Conservation (phyloP, 2,113 vertebrate species). For the Elanus axillaris region DNA sequence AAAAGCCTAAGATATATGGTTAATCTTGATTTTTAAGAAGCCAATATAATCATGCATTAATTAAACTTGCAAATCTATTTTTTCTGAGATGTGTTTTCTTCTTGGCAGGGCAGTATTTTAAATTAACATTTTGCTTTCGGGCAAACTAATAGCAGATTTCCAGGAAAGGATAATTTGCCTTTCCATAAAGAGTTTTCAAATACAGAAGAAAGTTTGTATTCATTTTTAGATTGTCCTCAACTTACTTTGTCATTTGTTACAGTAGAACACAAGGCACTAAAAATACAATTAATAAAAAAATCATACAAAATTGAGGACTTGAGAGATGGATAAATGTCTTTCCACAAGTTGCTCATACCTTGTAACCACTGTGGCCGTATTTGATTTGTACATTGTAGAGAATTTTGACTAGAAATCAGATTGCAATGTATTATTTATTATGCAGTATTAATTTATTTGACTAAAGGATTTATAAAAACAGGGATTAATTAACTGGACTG, state of each 20-base stretch:
- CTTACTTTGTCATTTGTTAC: neutral
- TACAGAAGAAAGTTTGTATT: neutral
- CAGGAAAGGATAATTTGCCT: neutral
- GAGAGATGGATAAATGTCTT: neutral
- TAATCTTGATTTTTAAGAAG: neutral
- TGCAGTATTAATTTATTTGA: neutral
- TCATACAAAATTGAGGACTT: neutral
- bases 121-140: conserved; percentile 19
- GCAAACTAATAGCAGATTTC: conserved; percentile 33
- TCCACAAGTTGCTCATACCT: neutral
- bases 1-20: neutral
- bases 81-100: neutral
- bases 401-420: neutral
- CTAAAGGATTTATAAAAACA: neutral
- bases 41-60: neutral
- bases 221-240: neutral
- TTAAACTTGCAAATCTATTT: neutral
- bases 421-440: neutral
- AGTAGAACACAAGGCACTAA: neutral
- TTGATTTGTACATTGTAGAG: neutral
- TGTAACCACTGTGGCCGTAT: neutral
- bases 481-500: neutral
- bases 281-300: neutral
- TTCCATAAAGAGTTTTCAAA: neutral
- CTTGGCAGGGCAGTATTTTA: conserved; percentile 1